Evolutionary conservation across 2,888 invertebrate genomes (phyloP), one percentile per base, ranked within the genome.

Genomic region (Entomobrya proxima): DNA sequence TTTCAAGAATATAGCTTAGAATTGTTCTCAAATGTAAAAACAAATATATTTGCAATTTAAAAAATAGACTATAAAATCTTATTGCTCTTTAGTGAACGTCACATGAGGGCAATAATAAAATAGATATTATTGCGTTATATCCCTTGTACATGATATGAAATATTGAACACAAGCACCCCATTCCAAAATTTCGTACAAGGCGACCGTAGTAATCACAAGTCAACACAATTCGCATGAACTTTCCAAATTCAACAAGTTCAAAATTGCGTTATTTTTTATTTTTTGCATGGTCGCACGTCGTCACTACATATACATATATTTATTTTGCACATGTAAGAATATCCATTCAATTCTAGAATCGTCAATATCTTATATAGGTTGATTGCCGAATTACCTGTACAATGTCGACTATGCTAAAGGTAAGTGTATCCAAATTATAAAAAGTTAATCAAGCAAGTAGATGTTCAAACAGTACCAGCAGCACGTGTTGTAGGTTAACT

Each of bases 181-280:
- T 50, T 35, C 64, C 44, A 74, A 67, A 79, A 72, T 52, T 24
- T 74, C 81, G 81, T 81, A 81, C 81, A 81, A 81, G 81, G 81
- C 75, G 72, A 80, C 18, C 40, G 37, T 55, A n/a, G n/a, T n/a
- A 69, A 69, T 44, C 55, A 50, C 69, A 72, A 44, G 27, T 11
- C 72, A 72, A 72, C 37, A 18, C 64, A 37, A n/a, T 32, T 64
- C 27, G 40, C 50, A 61, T 50, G 32, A 76, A 76, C 76, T 83
- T 83, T 77, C 83, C 76, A 83, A 83, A 83, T 83, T 76, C 69
- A 55, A 52, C 77, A 76, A 15, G 83, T 83, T 83, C 67, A 69
- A 83, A 83, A 82, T 13, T 72, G 44, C 44, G 18, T 21, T 67
- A 52, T 79, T 75, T 58, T 52, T 74, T 52, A 15, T 18, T 50